Percentiles rank a stretch among this genome's conserved stretches.
Evolutionary conservation across 2,888 invertebrate genomes (phyloP).

Genomic region (Mesodorylaimus sp.): DNA sequence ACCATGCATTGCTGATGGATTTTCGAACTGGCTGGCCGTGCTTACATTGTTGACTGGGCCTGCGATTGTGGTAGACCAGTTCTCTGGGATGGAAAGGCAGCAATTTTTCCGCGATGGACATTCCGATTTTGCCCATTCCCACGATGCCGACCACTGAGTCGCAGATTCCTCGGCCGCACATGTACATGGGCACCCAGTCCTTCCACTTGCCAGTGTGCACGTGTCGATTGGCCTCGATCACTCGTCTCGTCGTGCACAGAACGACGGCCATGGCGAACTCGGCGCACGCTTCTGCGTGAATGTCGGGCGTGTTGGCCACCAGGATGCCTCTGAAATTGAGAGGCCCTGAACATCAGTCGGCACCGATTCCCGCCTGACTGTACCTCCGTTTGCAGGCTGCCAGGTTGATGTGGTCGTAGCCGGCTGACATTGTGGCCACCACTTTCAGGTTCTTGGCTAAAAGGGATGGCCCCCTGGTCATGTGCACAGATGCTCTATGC

Average conservation of each 20-base stretch:
- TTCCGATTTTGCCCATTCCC: conserved; percentile 56
- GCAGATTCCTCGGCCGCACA: conserved; percentile 64
- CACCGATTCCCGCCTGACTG: no score
- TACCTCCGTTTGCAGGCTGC: conserved; percentile 47
- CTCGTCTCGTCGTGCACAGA: conserved; percentile 58
- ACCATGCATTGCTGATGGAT: no score
- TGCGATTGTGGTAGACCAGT: conserved; percentile 55
- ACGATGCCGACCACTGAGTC: conserved; percentile 58
- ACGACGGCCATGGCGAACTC: conserved; percentile 67
- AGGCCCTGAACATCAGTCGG: background rate
- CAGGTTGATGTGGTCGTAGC: conserved; percentile 68
- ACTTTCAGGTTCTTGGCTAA: conserved; percentile 53
- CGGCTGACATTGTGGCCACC: conserved; percentile 73
- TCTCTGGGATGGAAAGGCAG: conserved; percentile 52
- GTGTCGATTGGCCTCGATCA: conserved; percentile 51
- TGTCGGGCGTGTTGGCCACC: conserved; percentile 71
- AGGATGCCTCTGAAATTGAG: conserved; percentile 41
- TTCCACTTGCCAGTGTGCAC: conserved; percentile 54
- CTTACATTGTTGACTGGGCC: conserved; percentile 43
- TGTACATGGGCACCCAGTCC: conserved; percentile 71
- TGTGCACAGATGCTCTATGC: no score
- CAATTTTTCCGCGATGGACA: conserved; percentile 55
- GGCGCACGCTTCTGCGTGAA: conserved; percentile 70
- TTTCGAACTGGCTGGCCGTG: no score
- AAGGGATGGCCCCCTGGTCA: no score